Evolutionary conservation across 2,113 vertebrate species (phyloP).

Genomic region (Proterorhinus semilunaris): DNA sequence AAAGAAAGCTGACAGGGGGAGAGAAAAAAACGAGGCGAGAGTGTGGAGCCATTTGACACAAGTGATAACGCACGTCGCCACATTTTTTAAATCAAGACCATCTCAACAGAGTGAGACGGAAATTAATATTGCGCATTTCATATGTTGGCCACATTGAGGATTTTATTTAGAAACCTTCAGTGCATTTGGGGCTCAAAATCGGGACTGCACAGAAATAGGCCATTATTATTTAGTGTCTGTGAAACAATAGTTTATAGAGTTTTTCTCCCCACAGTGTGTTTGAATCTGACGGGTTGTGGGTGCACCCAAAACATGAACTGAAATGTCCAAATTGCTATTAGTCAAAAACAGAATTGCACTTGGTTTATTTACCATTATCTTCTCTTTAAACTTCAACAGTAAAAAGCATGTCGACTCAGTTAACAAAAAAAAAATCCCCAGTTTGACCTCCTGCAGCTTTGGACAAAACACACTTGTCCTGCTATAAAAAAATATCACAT

Average conservation of each 20-base stretch:
- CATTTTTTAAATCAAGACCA: slow-evolving; percentile 19
- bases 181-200: background rate
- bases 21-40: slow-evolving; percentile 24
- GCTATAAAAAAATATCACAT: slow-evolving; percentile 20
- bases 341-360: no score
- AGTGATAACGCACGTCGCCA: slow-evolving; percentile 13
- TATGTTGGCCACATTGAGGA: background rate
- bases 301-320: no score
- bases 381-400: background rate
- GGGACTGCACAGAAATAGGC: no score
- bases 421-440: background rate
- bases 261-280: no score
- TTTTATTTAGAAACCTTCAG: background rate
- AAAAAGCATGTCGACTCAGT: background rate
- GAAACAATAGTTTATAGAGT: no score
- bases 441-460: slow-evolving; percentile 3
- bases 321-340: no score
- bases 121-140: background rate
- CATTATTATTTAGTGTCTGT: no score
- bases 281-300: no score
- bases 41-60: slow-evolving; percentile 20
- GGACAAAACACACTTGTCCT: slow-evolving; percentile 3
- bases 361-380: no score
- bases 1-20: slow-evolving; percentile 27
- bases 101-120: slow-evolving; percentile 14